phyloP scores from a whole-genome alignment of 2,888 invertebrate genomes.

The Reticulitermes lucifugus region DNA sequence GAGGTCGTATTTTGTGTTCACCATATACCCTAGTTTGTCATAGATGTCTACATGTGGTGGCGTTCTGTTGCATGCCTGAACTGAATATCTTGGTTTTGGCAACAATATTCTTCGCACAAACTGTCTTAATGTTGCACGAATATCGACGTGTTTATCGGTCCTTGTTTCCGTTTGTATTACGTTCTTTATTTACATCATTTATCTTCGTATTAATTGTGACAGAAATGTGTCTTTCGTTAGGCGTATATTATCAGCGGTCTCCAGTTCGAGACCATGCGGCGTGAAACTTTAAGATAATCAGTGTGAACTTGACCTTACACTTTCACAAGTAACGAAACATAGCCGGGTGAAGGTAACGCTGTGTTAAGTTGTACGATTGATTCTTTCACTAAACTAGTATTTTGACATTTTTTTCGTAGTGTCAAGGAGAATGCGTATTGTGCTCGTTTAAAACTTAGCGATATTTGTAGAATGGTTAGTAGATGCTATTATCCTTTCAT shows the following conservation, averaged over 20 bases:
- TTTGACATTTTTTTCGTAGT: too few species aligned
- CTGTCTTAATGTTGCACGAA: not conserved
- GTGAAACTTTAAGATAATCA: not conserved
- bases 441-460: not conserved
- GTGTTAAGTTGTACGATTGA: too few species aligned
- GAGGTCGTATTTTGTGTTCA: not conserved
- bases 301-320: not conserved
- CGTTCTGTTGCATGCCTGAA: not conserved
- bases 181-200: not conserved
- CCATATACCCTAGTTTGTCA: not conserved
- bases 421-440: too few species aligned
- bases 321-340: not conserved
- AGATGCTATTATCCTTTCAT: not conserved
- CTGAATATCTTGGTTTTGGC: not conserved
- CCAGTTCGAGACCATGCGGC: too few species aligned
- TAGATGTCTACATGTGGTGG: not conserved
- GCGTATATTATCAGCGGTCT: too few species aligned
- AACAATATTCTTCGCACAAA: not conserved
- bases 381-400: too few species aligned
- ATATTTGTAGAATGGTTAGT: slow-evolving; percentile 4
- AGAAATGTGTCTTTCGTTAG: too few species aligned
- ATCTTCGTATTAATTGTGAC: too few species aligned
- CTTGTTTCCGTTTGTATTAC: not conserved
- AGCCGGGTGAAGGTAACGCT: too few species aligned
- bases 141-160: not conserved